These are phyloP conservation scores for Urosaurus nigricauda DNA, from an alignment of 2,797 vertebrate species.

Conservation along the genomic window DNA sequence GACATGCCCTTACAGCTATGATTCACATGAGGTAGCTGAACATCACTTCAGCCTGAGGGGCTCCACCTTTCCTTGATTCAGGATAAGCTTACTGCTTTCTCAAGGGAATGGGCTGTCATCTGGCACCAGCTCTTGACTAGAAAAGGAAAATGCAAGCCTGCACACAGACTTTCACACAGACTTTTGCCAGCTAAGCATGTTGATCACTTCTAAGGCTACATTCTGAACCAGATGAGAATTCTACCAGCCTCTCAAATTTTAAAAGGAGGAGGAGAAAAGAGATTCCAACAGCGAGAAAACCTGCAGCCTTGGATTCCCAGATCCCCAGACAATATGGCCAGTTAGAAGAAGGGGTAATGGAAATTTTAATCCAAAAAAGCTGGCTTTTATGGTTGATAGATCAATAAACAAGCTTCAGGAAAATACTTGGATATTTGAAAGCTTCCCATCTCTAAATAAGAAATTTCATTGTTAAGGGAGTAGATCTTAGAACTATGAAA, in stretches of 20 bases:
- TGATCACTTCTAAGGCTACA: neutral
- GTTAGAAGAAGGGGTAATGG: too few species aligned
- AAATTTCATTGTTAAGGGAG: neutral
- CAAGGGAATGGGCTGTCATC: slow-evolving; percentile 8
- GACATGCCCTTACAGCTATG: slow-evolving; percentile 24
- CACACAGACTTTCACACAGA: neutral
- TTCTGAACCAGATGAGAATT: neutral
- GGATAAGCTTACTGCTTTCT: slow-evolving; percentile 16
- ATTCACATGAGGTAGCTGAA: neutral
- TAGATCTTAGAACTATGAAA: neutral
- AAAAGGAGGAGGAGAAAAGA: neutral
- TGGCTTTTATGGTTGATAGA: too few species aligned
- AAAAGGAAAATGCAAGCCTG: slow-evolving; percentile 31
- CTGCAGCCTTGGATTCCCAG: neutral
- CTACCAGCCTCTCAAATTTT: neutral
- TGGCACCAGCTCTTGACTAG: neutral
- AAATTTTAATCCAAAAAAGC: too few species aligned
- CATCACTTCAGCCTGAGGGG: slow-evolving; percentile 5
- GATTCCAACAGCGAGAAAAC: neutral
- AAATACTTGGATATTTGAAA: neutral
- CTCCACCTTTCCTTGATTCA: slow-evolving; percentile 6
- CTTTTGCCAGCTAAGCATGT: neutral
- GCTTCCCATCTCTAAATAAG: neutral
- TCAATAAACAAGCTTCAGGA: too few species aligned
- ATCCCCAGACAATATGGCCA: neutral